Base-by-base conservation (phyloP, 2,888 invertebrate species). In the Terebella lapidaria region DNA sequence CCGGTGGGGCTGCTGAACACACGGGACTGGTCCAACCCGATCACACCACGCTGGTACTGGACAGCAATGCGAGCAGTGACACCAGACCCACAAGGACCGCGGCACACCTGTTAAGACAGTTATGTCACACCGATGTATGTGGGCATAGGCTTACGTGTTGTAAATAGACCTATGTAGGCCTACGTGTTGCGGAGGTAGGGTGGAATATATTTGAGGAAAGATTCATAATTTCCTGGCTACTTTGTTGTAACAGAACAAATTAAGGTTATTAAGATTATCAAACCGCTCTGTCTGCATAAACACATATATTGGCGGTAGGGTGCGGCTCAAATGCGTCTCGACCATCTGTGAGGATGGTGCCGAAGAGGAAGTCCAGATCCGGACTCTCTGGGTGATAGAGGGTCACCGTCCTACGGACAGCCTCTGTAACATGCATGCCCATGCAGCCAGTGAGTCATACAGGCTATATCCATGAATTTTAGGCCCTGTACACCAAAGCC, bases 41-140 rank as follows among this genome's bases (percentile, higher is more conserved):
- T 69, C 35, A 65, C 63, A 2, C 71, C 68, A 53, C 69, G 72
- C 24, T 62, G 59, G 54, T 69, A 71, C 66, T 77, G 77, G 3
- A 74, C 68, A 22, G 80, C 80, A 2, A 80, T 67, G 45, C 80
- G 66, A 25, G 80, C 79, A 2, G 79, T 74, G 0, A 74, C 73
- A 10, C 80, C 81, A 0, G 81, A 81, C 2, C 81, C 81, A 51
- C 74, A 73, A 0, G 81, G 81, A 27, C 77, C 73, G 18, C 81
- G 70, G 62, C 81, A 80, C 2, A 81, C 74, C 80, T 81, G 66
- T 2, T n/a, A n/a, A n/a, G n/a, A n/a, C n/a, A n/a, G n/a, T n/a
- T n/a, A n/a, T n/a, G n/a, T n/a, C n/a, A n/a, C n/a, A n/a, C n/a
- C n/a, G n/a, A n/a, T n/a, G n/a, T n/a, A n/a, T n/a, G n/a, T n/a